Conservation (phyloP, 2,113 vertebrate species). For the Rana temporaria region DNA sequence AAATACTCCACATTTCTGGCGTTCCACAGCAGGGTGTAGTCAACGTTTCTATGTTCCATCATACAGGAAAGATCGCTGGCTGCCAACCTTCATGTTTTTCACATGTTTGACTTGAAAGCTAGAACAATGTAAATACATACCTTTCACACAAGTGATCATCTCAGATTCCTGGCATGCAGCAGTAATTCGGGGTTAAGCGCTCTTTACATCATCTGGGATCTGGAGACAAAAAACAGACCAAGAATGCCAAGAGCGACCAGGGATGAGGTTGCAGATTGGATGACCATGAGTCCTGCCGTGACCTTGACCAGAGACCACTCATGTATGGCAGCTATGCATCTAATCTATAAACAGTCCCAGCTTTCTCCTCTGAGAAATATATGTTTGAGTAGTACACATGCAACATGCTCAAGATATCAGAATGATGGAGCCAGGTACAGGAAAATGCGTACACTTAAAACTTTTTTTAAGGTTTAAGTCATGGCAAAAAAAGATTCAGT, state of each 20-base stretch:
- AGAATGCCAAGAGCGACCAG: background rate
- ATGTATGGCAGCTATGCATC: too few relatives aligned
- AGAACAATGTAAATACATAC: background rate
- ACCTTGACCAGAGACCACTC: too few relatives aligned
- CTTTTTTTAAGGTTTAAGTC: too few relatives aligned
- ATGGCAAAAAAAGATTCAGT: too few relatives aligned
- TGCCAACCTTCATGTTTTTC: slow-evolving; percentile 4
- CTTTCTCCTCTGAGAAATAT: too few relatives aligned
- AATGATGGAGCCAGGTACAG: too few relatives aligned
- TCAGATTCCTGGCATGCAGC: slow-evolving; percentile 5
- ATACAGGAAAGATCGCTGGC: slow-evolving; percentile 4
- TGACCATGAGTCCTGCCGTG: too few relatives aligned
- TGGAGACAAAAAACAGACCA: background rate
- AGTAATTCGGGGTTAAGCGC: background rate
- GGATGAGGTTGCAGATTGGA: background rate
- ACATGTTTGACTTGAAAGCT: background rate
- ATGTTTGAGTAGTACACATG: too few relatives aligned
- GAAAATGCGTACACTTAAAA: too few relatives aligned
- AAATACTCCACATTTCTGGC: slow-evolving; percentile 43
- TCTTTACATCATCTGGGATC: slow-evolving; percentile 11
- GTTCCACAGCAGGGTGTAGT: slow-evolving; percentile 49
- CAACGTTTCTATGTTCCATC: background rate
- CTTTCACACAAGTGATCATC: background rate
- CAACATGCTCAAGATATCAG: too few relatives aligned
- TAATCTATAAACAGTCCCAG: too few relatives aligned